Conservation (phyloP, 2,113 vertebrate species). For the Xenopus tropicalis region DNA sequence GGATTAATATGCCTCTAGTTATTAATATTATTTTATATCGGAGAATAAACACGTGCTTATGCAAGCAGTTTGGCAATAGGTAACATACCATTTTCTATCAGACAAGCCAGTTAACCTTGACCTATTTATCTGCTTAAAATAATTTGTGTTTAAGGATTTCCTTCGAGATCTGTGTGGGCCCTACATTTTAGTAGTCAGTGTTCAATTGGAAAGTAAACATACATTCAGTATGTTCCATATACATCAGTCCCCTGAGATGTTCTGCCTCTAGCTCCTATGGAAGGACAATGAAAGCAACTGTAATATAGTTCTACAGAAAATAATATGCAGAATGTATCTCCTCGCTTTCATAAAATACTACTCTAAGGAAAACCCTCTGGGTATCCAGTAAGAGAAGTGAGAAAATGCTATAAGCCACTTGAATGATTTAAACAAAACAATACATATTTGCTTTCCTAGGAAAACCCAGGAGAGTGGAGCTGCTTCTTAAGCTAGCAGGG, state of each 20-base stretch:
- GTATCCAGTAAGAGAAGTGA: neutral
- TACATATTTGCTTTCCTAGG: neutral
- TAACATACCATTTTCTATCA: too few relatives aligned
- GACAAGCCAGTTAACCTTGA: too few relatives aligned
- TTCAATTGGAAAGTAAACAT: constrained; percentile 12
- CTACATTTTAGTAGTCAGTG: neutral
- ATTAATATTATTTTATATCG: too few relatives aligned
- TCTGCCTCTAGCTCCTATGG: constrained; percentile 9
- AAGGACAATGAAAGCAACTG: neutral
- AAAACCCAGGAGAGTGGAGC: neutral
- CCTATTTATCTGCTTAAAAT: too few relatives aligned
- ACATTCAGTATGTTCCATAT: constrained; percentile 23
- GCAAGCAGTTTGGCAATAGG: too few relatives aligned
- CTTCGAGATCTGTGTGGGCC: too few relatives aligned
- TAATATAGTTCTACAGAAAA: constrained; percentile 16
- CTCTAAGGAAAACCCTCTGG: constrained; percentile 6
- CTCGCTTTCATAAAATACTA: constrained; percentile 6
- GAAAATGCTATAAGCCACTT: constrained; percentile 10
- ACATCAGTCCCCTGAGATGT: constrained; percentile 13
- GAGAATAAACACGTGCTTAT: too few relatives aligned
- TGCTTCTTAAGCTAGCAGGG: neutral
- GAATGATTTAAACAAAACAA: neutral
- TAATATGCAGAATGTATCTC: neutral
- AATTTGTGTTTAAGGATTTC: too few relatives aligned
- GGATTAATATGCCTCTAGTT: too few relatives aligned